These are phyloP conservation scores for Cataglyphis cursor DNA, from an alignment of 2,888 invertebrate genomes.

Conservation along the genomic window DNA sequence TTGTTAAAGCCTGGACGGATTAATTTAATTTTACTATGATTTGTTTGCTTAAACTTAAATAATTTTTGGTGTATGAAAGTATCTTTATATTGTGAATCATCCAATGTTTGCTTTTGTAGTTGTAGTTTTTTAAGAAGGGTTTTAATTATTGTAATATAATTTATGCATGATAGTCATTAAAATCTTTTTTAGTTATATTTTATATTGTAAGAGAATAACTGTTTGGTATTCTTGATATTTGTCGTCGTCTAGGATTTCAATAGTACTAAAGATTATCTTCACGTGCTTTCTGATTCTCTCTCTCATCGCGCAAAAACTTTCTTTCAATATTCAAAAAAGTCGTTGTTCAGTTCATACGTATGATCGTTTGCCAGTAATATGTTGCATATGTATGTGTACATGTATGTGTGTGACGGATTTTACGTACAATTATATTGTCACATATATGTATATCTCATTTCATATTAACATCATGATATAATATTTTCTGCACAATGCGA, in stretches of 20 bases:
- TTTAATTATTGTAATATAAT: neutral
- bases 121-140: slow-evolving; percentile 3
- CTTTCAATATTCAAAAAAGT: slow-evolving; percentile 28
- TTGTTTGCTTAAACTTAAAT: slow-evolving; percentile 67
- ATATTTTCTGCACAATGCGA: slow-evolving; percentile 26
- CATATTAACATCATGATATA: slow-evolving; percentile 15
- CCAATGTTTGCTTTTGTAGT: neutral
- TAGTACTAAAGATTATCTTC: neutral
- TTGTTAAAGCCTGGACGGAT: slow-evolving; percentile 77
- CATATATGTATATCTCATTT: slow-evolving; percentile 15
- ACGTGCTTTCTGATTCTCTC: neutral
- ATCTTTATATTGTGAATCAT: slow-evolving; percentile 39
- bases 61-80: slow-evolving; percentile 60
- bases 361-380: slow-evolving; percentile 1
- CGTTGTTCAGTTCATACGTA: slow-evolving; percentile 33
- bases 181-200: neutral
- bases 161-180: slow-evolving; percentile 9
- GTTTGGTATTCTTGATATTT: slow-evolving; percentile 8
- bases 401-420: slow-evolving; percentile 28
- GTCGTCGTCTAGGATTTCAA: neutral
- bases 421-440: slow-evolving; percentile 44
- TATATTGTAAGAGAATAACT: slow-evolving; percentile 17
- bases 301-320: neutral
- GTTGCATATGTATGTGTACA: neutral
- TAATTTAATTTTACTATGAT: slow-evolving; percentile 67